Evolutionary conservation across 2,113 vertebrate species (phyloP).

Genomic region (Odontesthes bonariensis): DNA sequence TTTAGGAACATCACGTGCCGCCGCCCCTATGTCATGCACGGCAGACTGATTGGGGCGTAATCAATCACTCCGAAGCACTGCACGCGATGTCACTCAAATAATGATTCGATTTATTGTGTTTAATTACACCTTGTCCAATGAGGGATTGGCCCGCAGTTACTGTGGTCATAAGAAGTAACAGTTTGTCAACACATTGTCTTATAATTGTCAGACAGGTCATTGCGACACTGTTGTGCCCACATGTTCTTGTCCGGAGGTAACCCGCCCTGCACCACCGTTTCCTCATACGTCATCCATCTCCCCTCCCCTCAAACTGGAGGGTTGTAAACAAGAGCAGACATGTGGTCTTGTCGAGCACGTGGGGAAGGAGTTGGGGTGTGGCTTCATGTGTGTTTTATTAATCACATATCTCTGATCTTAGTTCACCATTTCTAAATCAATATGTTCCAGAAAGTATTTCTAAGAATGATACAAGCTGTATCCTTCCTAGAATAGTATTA

Average conservation of each 20-base stretch:
- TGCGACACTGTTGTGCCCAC: conserved; percentile 70
- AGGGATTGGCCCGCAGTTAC: background rate
- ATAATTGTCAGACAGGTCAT: conserved; percentile 54
- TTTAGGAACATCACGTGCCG: conserved; percentile 46
- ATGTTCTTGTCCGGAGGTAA: conserved; percentile 62
- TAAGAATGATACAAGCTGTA: background rate
- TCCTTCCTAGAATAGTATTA: too few relatives aligned
- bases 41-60: background rate
- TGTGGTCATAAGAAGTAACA: background rate
- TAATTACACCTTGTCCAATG: background rate
- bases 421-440: conserved; percentile 35
- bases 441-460: conserved; percentile 4
- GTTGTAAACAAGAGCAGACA: conserved; percentile 78
- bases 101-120: background rate
- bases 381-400: background rate
- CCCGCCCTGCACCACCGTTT: conserved; percentile 50
- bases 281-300: conserved; percentile 69
- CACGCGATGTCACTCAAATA: background rate
- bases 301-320: conserved; percentile 26
- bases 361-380: conserved; percentile 20
- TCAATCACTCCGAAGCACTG: background rate
- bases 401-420: background rate
- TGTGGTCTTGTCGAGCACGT: conserved; percentile 64
- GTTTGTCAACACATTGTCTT: background rate
- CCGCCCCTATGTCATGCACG: conserved; percentile 11